A percentile compares a stretch with the other conserved stretches of the same genome.
phyloP scores from a whole-genome alignment of 2,113 vertebrate genomes.

The Anas platyrhynchos region DNA sequence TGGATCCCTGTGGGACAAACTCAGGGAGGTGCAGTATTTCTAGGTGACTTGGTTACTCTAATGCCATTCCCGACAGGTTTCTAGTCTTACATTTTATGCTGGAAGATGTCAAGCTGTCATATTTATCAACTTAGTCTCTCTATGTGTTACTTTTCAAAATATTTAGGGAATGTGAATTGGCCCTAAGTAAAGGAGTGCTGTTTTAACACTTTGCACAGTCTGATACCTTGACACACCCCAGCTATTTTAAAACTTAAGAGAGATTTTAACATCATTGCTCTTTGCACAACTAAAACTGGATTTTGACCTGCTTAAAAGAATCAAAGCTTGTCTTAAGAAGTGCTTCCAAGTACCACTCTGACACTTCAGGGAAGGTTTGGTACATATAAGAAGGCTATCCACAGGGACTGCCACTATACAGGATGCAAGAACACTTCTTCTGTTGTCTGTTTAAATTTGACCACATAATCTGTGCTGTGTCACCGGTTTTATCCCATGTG shows the following conservation, averaged over 20 bases:
- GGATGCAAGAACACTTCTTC: not conserved
- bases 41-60: not conserved
- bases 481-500: slow-evolving; percentile 1
- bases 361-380: not conserved
- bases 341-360: not conserved
- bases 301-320: slow-evolving; percentile 3
- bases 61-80: not conserved
- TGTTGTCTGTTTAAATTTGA: not conserved
- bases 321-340: not conserved
- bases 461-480: not conserved
- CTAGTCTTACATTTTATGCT: not conserved
- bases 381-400: not conserved
- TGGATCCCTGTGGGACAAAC: not conserved
- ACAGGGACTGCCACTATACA: not conserved
- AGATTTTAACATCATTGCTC: not conserved
- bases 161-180: not conserved
- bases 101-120: not conserved
- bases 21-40: not conserved
- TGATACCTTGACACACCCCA: not conserved
- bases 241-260: not conserved
- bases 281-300: not conserved
- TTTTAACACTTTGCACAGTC: not conserved
- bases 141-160: not conserved
- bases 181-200: not conserved
- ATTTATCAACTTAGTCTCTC: not conserved